Evolutionary conservation across 1,140 invertebrate genomes (phyloP).

Genomic region (Parasteatoda tepidariorum): DNA sequence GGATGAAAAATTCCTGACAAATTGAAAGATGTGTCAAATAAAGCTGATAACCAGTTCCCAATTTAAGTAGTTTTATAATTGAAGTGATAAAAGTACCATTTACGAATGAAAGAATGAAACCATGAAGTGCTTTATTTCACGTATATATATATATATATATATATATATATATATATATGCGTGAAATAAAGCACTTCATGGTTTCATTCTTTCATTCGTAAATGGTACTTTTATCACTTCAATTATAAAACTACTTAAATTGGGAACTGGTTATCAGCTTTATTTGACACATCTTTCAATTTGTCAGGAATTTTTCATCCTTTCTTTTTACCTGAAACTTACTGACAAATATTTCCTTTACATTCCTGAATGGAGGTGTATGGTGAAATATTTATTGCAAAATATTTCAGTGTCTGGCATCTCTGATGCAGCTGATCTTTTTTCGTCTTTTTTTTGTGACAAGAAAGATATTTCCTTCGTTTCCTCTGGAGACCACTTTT

Average conservation of each 20-base stretch:
- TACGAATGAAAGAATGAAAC: too few species aligned
- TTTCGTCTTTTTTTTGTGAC: neutral
- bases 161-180: too few species aligned
- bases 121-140: too few species aligned
- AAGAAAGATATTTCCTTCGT: neutral
- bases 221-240: too few species aligned
- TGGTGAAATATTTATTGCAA: neutral
- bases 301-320: neutral
- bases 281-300: neutral
- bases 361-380: neutral
- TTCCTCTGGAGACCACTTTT: neutral
- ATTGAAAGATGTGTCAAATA: neutral
- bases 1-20: neutral
- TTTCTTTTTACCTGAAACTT: neutral
- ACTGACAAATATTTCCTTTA: neutral
- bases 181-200: too few species aligned
- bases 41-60: neutral
- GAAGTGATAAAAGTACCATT: too few species aligned
- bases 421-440: neutral
- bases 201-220: too few species aligned
- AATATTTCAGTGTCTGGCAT: neutral
- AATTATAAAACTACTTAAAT: neutral
- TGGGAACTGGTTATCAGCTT: neutral
- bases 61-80: neutral
- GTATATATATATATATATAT: too few species aligned